A percentile compares a stretch with the other conserved stretches of the same genome.
phyloP scores from a whole-genome alignment of 2,888 invertebrate genomes.

The Sphaerophoria rueppellii region DNA sequence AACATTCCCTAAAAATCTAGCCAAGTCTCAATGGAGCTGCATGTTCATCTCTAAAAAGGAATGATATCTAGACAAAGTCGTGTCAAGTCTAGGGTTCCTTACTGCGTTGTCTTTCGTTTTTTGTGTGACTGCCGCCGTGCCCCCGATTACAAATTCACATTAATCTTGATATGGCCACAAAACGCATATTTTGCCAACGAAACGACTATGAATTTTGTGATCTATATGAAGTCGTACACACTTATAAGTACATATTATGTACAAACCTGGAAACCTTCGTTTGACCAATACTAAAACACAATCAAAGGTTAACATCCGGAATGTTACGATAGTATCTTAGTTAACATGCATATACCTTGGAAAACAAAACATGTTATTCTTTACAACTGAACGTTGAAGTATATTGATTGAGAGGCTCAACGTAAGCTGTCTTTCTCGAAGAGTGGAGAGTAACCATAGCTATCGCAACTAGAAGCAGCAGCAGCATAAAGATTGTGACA shows the following conservation, averaged over 20 bases:
- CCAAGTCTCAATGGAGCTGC: too few relatives aligned
- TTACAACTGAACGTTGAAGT: too few relatives aligned
- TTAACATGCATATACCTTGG: constrained; percentile 57
- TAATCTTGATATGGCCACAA: constrained; percentile 44
- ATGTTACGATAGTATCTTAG: constrained; percentile 46
- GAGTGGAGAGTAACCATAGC: constrained; percentile 46
- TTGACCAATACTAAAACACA: constrained; percentile 17
- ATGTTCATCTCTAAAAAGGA: too few relatives aligned
- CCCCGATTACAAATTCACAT: constrained; percentile 42
- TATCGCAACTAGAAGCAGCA: constrained; percentile 22
- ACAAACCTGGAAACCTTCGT: background rate
- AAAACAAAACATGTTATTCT: constrained; percentile 60
- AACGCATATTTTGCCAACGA: constrained; percentile 55
- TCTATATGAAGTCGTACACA: background rate
- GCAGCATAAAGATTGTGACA: constrained; percentile 47
- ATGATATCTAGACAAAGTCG: too few relatives aligned
- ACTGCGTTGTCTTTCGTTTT: too few relatives aligned
- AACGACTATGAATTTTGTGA: constrained; percentile 13
- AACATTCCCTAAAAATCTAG: too few relatives aligned
- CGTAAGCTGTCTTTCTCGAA: constrained; percentile 32
- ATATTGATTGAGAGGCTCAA: too few relatives aligned
- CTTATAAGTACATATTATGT: too few relatives aligned
- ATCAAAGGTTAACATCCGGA: constrained; percentile 23
- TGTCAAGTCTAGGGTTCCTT: too few relatives aligned
- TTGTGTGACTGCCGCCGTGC: too few relatives aligned